Base-by-base conservation (phyloP, 2,113 vertebrate species). In the Mirounga angustirostris region DNA sequence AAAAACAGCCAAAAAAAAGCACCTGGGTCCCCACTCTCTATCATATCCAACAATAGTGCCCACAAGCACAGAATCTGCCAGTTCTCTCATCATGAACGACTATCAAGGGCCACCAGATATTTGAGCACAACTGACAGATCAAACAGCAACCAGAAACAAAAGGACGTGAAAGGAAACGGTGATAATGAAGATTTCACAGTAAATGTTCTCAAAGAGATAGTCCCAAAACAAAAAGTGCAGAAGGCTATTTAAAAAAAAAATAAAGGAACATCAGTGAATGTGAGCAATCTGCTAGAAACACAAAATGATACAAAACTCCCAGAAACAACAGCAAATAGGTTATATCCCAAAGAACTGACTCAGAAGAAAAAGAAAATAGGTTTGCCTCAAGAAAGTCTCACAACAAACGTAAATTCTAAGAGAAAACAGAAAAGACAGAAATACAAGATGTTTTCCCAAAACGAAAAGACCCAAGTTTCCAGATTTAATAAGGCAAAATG, bases 71-170 rank as follows among this genome's bases (percentile, higher is more conserved):
- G 63, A 84, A 50, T 15, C 30, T 18, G 8, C 15, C 79, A 81
- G n/a, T 82, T 76, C 26, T 59, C 67, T 81, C 61, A 58, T 58
- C 1, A 5, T 19, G 43, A 94, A 69, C 14, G 59, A 78, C 54
- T 61, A 71, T 40, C 88, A 43, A 82, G 10, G 43, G 69, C 30
- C 50, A 54, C 9, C 74, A 86, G 58, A 21, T 71, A 95, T 80
- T 14, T 52, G 33, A 36, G 43, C 52, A 78, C 52, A 86, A 40
- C 33, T 69, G n/a, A 78, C 63, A 59, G 1, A 74, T 8, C 10
- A 85, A 96, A 91, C 26, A 86, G 61, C 95, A 30, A 93, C 36
- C 40, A 78, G 91, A 96, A 88, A 81, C 14, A 40, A n/a, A 80
- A 89, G 63, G 15, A 92, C 54, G 13, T 54, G 8, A 89, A 95